A percentile compares a stretch with the other conserved stretches of the same genome.
phyloP scores from a whole-genome alignment of 2,797 vertebrate species.

The Tokudaia tokunoshimensis region DNA sequence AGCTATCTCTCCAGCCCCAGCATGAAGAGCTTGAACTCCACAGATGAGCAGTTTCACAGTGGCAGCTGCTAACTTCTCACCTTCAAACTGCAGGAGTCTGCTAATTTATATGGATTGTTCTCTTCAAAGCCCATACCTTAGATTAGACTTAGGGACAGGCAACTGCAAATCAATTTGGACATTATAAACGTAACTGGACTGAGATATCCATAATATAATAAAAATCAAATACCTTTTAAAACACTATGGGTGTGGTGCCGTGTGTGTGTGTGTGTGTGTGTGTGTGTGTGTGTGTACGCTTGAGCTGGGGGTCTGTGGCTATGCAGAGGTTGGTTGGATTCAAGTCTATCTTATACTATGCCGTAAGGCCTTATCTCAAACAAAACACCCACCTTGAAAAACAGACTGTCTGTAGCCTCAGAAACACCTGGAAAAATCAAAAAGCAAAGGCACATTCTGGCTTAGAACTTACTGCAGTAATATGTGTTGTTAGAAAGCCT shows the following conservation, averaged over 20 bases:
- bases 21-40: background rate
- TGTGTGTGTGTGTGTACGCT: background rate
- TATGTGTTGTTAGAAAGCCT: slow-evolving; percentile 47
- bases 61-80: background rate
- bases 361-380: background rate
- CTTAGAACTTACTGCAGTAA: background rate
- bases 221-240: slow-evolving; percentile 30
- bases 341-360: background rate
- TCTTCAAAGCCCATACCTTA: background rate
- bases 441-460: background rate
- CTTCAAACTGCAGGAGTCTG: background rate
- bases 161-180: slow-evolving; percentile 27
- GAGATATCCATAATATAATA: background rate
- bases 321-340: background rate
- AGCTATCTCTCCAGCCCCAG: too few relatives aligned
- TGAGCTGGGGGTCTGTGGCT: background rate
- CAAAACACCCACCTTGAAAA: background rate
- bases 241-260: background rate
- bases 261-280: background rate
- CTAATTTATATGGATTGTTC: background rate
- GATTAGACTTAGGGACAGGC: background rate
- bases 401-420: background rate
- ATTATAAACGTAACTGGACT: background rate
- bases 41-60: background rate
- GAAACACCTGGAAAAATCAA: slow-evolving; percentile 21